phyloP scores from a whole-genome alignment of 2,797 vertebrate genomes.

The Knipowitschia caucasica region DNA sequence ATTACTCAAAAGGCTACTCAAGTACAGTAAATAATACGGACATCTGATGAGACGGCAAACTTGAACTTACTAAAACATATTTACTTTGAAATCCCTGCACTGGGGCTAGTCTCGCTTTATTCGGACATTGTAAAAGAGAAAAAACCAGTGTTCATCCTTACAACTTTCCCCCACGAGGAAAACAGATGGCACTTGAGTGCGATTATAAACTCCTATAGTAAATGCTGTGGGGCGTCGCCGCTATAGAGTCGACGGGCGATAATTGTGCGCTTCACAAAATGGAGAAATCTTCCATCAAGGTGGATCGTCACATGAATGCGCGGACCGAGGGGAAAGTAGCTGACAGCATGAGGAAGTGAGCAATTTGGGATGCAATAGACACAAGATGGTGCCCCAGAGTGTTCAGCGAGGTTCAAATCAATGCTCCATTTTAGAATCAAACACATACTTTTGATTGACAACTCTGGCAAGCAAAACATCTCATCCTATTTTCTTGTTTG shows the following conservation, averaged over 20 bases:
- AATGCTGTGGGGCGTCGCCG: not conserved
- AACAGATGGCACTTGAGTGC: constrained; percentile 2
- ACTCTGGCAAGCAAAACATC: not conserved
- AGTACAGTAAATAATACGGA: too few species aligned
- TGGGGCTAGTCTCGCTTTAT: not conserved
- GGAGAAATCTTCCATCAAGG: constrained; percentile 15
- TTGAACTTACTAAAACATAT: too few species aligned
- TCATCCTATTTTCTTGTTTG: not conserved
- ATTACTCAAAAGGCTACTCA: too few species aligned
- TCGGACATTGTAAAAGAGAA: not conserved
- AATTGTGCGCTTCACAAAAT: constrained; percentile 16
- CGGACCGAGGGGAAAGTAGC: constrained; percentile 10
- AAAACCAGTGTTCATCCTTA: constrained; percentile 1
- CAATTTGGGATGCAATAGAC: constrained; percentile 17
- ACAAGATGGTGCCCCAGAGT: constrained; percentile 12
- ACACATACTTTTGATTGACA: constrained; percentile 5
- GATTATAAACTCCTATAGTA: constrained; percentile 3
- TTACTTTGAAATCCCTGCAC: too few species aligned
- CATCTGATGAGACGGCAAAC: too few species aligned
- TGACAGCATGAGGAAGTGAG: constrained; percentile 14
- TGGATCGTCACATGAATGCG: constrained; percentile 9
- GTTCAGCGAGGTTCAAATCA: constrained; percentile 7
- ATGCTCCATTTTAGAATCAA: constrained; percentile 22
- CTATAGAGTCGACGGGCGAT: constrained; percentile 13
- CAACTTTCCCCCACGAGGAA: constrained; percentile 1